phyloP scores from a whole-genome alignment of 1,140 invertebrate species.

The Lordiphosa clarofinis region DNA sequence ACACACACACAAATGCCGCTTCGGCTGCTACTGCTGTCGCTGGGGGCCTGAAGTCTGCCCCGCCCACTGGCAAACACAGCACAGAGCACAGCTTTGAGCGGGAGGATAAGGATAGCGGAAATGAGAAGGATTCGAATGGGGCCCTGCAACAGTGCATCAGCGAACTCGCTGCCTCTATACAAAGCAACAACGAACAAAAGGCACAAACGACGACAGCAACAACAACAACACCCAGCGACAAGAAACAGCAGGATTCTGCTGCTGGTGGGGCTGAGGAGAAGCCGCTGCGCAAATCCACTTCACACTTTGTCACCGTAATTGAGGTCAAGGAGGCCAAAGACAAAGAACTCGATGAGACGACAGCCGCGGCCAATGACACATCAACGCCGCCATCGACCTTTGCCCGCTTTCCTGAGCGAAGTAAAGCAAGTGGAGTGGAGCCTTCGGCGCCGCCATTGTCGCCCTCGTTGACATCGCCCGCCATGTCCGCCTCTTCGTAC shows the following conservation, averaged over 20 bases:
- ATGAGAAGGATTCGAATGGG: conserved; percentile 73
- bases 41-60: conserved; percentile 47
- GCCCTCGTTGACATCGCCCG: conserved; percentile 73
- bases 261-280: neutral
- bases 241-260: conserved; percentile 10
- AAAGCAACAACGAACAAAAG: conserved; percentile 55
- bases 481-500: conserved; percentile 80
- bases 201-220: conserved; percentile 4
- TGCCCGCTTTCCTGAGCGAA: conserved; percentile 25
- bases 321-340: conserved; percentile 86
- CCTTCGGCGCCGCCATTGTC: conserved; percentile 70
- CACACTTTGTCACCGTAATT: conserved; percentile 93
- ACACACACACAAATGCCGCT: conserved; percentile 53
- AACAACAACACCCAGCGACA: conserved; percentile 3
- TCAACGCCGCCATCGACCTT: conserved; percentile 56
- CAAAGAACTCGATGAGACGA: conserved; percentile 48
- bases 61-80: conserved; percentile 38
- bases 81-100: conserved; percentile 65
- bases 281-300: conserved; percentile 80
- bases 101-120: conserved; percentile 74
- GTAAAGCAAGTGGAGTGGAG: conserved; percentile 29
- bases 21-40: conserved; percentile 14
- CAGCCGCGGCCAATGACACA: conserved; percentile 15
- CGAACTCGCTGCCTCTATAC: conserved; percentile 82
- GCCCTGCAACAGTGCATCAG: conserved; percentile 83